These are phyloP conservation scores for Meleagris gallopavo DNA, from an alignment of 2,113 vertebrate genomes.

Conservation along the genomic window DNA sequence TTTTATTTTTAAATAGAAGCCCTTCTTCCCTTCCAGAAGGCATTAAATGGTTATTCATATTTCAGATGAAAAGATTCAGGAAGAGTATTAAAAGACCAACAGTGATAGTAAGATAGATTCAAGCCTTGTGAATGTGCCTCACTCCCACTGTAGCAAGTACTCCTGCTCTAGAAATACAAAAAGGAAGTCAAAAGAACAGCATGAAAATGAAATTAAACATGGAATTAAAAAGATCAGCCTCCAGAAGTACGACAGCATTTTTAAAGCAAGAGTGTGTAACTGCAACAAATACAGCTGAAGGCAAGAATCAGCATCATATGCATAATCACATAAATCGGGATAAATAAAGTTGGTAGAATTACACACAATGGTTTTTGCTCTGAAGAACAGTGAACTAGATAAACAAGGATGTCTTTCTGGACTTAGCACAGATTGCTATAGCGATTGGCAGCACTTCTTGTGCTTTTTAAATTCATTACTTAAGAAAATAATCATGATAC, in stretches of 20 bases:
- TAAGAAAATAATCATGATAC: constrained; percentile 10
- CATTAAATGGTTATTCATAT: constrained; percentile 76
- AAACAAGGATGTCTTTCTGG: constrained; percentile 3
- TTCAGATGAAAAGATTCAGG: constrained; percentile 72
- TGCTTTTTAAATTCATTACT: constrained; percentile 6
- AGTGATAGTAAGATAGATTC: constrained; percentile 60
- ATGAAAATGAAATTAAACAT: constrained; percentile 62
- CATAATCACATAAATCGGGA: constrained; percentile 55
- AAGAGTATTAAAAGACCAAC: constrained; percentile 56
- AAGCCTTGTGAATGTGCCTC: neutral
- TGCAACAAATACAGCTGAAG: constrained; percentile 43
- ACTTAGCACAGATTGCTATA: neutral
- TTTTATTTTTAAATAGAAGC: constrained; percentile 43
- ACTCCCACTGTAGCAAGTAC: neutral
- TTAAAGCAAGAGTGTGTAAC: constrained; percentile 55
- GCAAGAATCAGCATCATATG: constrained; percentile 51
- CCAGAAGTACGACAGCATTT: constrained; percentile 25
- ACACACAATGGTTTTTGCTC: neutral
- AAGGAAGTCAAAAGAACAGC: constrained; percentile 35
- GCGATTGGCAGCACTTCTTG: neutral
- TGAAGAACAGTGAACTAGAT: neutral
- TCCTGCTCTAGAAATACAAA: constrained; percentile 34
- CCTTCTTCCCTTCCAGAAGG: constrained; percentile 48
- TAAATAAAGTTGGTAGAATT: constrained; percentile 44
- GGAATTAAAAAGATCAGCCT: constrained; percentile 54